Conservation (phyloP, 2,797 vertebrate species). For the Myotis planiceps region DNA sequence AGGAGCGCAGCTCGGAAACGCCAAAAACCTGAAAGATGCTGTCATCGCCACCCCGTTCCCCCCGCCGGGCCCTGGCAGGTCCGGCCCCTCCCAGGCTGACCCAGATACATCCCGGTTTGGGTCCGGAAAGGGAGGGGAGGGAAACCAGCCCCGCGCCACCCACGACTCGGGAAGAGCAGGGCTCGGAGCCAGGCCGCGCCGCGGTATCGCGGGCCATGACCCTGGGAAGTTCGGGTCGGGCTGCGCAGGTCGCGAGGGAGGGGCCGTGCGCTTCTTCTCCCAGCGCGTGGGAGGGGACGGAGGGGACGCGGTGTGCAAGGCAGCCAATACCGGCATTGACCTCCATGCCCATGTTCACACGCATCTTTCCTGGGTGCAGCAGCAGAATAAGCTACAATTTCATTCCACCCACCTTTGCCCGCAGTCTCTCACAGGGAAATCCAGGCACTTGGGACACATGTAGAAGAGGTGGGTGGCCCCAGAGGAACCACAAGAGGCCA, state of each 20-base stretch:
- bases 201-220: constrained; percentile 77
- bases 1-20: constrained; percentile 44
- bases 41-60: constrained; percentile 73
- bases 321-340: background rate
- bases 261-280: background rate
- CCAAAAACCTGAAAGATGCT: constrained; percentile 81
- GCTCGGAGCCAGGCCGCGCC: constrained; percentile 69
- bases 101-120: constrained; percentile 81
- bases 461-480: background rate
- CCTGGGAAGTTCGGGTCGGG: constrained; percentile 75
- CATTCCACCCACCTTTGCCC: background rate
- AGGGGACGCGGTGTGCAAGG: background rate
- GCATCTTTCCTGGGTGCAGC: background rate
- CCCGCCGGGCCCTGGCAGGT: constrained; percentile 73
- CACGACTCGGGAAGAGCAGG: constrained; percentile 82
- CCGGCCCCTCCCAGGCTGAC: constrained; percentile 79
- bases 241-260: constrained; percentile 15
- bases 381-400: background rate
- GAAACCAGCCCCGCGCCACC: constrained; percentile 78
- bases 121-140: constrained; percentile 84
- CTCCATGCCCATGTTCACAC: background rate
- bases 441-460: background rate
- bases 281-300: background rate
- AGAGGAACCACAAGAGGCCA: background rate
- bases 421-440: background rate